Conservation (phyloP, 92 coral and sea anemone genomes). For the Galaxea fascicularis region DNA sequence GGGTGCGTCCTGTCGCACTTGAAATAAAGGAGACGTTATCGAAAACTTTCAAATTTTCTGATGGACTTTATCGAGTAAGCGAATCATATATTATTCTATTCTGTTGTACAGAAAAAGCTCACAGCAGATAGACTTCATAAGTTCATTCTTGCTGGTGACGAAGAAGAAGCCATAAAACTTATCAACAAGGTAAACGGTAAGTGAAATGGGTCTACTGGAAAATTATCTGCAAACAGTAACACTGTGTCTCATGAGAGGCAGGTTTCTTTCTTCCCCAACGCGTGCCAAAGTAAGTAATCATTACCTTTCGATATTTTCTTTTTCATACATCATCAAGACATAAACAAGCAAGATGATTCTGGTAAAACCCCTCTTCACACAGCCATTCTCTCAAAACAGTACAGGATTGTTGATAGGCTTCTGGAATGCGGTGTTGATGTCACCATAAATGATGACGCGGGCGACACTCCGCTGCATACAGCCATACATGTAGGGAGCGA, state of each 20-base stretch:
- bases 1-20: too few relatives aligned
- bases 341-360: slow-evolving; percentile 49
- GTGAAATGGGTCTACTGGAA: neutral
- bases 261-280: neutral
- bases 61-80: too few relatives aligned
- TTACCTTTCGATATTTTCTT: neutral
- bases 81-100: neutral
- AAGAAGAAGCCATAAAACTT: slow-evolving; percentile 29
- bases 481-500: slow-evolving; percentile 68
- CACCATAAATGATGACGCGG: slow-evolving; percentile 62
- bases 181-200: slow-evolving; percentile 42
- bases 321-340: neutral
- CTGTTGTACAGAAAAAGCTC: neutral
- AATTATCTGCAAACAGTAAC: neutral
- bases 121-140: slow-evolving; percentile 26
- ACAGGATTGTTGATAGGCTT: slow-evolving; percentile 44
- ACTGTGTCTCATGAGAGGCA: neutral
- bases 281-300: neutral
- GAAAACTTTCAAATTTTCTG: neutral
- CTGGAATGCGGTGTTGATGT: slow-evolving; percentile 64
- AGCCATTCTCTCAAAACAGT: slow-evolving; percentile 64
- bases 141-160: slow-evolving; percentile 27
- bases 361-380: slow-evolving; percentile 75
- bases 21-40: neutral
- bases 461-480: slow-evolving; percentile 70